Evolutionary conservation across 2,113 vertebrate genomes (phyloP).

Genomic region (Sclerurus mexicanus): DNA sequence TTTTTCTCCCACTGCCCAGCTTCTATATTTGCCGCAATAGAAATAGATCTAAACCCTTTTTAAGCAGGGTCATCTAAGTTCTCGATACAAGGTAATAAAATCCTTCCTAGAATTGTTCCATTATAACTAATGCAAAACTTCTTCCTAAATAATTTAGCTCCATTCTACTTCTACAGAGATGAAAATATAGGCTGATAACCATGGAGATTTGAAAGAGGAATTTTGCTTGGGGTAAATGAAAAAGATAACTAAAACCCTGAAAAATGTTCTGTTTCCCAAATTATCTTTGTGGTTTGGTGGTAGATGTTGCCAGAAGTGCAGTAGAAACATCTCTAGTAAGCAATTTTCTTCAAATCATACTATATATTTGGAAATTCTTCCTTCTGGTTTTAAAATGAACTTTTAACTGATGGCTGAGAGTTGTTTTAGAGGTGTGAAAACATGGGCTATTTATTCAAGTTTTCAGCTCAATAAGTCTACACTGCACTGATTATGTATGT

Average conservation of each 20-base stretch:
- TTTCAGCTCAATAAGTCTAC: background rate
- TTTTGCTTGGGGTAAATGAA: background rate
- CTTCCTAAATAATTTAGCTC: background rate
- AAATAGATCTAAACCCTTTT: background rate
- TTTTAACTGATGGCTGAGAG: background rate
- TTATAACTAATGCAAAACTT: background rate
- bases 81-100: background rate
- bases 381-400: background rate
- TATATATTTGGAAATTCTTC: background rate
- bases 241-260: rapidly evolving
- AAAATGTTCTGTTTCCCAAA: background rate
- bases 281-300: background rate
- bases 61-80: background rate
- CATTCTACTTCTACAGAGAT: background rate
- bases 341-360: background rate
- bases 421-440: background rate
- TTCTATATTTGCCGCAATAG: background rate
- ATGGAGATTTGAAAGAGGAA: background rate
- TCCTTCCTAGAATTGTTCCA: background rate
- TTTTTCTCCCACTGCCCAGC: background rate
- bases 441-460: background rate
- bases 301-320: background rate
- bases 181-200: background rate
- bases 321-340: background rate
- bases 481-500: rapidly evolving